Evolutionary conservation across 2,113 vertebrate genomes (phyloP).

Genomic region (Xenotilapia caudafasciata): DNA sequence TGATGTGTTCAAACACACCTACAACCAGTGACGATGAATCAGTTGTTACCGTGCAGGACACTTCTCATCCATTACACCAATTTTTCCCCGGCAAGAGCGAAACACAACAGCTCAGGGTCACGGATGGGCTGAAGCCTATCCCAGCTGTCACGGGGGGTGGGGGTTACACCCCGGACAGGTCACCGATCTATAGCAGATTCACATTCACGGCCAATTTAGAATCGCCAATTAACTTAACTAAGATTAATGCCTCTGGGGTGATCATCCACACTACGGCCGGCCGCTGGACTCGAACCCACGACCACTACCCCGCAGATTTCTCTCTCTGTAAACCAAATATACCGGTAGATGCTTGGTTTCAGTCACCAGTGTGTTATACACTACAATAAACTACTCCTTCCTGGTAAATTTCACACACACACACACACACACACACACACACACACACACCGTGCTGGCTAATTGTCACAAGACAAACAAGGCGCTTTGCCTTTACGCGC

Average conservation of each 20-base stretch:
- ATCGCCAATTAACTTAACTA: background rate
- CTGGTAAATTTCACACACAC: background rate
- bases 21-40: background rate
- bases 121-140: background rate
- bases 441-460: conserved; percentile 46
- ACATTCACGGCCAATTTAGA: background rate
- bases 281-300: background rate
- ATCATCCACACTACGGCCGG: background rate
- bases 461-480: conserved; percentile 80
- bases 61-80: background rate
- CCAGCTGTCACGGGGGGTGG: background rate
- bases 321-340: background rate
- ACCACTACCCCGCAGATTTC: background rate
- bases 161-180: background rate
- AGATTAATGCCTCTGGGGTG: background rate
- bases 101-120: background rate
- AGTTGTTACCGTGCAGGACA: background rate
- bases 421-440: background rate
- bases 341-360: background rate
- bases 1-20: background rate
- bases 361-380: background rate
- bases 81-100: background rate
- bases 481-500: conserved; percentile 67
- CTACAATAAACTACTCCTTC: background rate
- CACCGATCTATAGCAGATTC: background rate